Base-by-base conservation (phyloP, 1,140 invertebrate species). In the Zaprionus davidi region DNA sequence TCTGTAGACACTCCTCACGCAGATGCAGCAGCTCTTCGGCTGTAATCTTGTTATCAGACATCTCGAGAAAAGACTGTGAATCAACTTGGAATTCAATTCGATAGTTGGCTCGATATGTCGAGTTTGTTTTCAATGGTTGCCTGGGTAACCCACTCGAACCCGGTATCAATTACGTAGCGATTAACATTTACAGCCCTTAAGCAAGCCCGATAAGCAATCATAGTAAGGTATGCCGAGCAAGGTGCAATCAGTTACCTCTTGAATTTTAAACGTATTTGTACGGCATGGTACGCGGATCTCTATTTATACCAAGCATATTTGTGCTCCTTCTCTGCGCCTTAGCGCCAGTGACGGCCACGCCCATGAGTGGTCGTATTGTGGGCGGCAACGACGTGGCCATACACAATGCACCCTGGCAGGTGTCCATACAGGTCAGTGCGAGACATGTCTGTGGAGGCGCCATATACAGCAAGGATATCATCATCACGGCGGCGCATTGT, bases 401-500 rank as follows among this genome's bases (percentile, higher is more conserved):
- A 38, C 86, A 93, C 20, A 87, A 94, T 46, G 94, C 94, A 70
- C 95, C 95, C 41, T 95, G 94, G 87, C 93, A 94, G 92, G 92
- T 93, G 46, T 94, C 94, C n/a, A 74, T 96, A 3, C 88, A 93
- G 67, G 92, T 90, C 51, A 92, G 91, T 0, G 93, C 93, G 0
- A 87, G 91, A 38, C 94, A 95, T 81, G 94, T 94, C 44, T 95
- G 94, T 76, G 95, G 94, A 0, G 95, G 94, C 0, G 93, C 93
- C 0, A 86, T 95, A 6, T 94, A 95, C 56, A 93, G 93, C 17
- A 83, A 93, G 12, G 87, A 93, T 3, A 94, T 94, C 9, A 93
- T 95, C n/a, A 74, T 95, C 4, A 95, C 95, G 0, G 94, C 94
- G 3, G 95, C 94, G 0, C 94, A 95, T 76, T 95, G 95, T 67